Base-by-base conservation (phyloP, 2,888 invertebrate genomes). In the Mythimna impura region DNA sequence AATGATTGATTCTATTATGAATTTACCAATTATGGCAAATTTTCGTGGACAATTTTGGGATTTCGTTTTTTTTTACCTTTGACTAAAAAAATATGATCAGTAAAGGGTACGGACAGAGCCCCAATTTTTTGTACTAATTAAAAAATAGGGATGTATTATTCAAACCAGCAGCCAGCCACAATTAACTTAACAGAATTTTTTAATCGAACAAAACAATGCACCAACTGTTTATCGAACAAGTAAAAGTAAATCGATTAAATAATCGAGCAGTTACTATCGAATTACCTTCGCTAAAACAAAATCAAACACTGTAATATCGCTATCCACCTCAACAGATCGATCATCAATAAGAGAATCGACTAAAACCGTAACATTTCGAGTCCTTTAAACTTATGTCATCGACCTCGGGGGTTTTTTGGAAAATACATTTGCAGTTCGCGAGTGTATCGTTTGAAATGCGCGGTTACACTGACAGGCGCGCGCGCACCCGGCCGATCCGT, bases 401-500 rank as follows among this genome's bases (percentile, higher is more conserved):
- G 93, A 92, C 91, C 93, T 88, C 86, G 80, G 73, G 71, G 77
- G 83, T 89, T 90, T 52, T 89, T 86, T 85, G 81, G 86, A 84
- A 84, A 86, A 85, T 83, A 84, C 85, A 87, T 84, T 86, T 85
- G 89, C 88, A 89, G 85, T 86, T 85, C 88, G 88, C 93, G 94
- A 91, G 90, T 91, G 93, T 88, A 89, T 89, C 87, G 91, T 89
- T 88, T 91, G 92, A 91, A 91, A 91, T 90, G 89, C 95, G 94
- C 95, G 94, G 92, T 88, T 88, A 89, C 88, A 95, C 95, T 95
- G 94, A 54, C 79, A 22, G 86, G 91, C 93, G 92, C 88, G 85
- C 84, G 91, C 93, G 93, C 92, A 86, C 88, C 86, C 85, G 78
- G 80, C 83, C 88, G 88, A 87, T 90, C 92, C 94, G 93, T 94